These are phyloP conservation scores for Latrodectus hesperus DNA, from an alignment of 2,888 invertebrate genomes.

Conservation along the genomic window DNA sequence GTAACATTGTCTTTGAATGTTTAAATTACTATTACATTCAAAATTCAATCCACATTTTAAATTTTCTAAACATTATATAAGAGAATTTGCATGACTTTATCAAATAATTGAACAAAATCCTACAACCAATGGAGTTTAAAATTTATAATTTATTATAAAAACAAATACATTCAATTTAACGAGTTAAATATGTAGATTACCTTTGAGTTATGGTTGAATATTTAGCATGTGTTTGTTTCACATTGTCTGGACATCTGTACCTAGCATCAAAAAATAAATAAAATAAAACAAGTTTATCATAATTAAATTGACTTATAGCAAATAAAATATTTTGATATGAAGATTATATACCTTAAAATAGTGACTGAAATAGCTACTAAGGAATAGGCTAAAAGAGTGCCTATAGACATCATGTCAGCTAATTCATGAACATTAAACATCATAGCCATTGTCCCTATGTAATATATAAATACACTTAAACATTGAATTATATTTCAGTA, in stretches of 20 bases:
- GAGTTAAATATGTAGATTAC: conserved; percentile 6
- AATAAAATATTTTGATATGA: too few relatives aligned
- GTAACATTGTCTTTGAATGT: too few relatives aligned
- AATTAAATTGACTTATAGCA: not conserved
- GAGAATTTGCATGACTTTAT: too few relatives aligned
- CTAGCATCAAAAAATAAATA: conserved; percentile 6
- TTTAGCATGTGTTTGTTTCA: conserved; percentile 15
- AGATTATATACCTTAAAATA: conserved; percentile 72
- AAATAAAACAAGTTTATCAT: not conserved
- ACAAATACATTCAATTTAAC: not conserved
- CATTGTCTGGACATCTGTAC: conserved; percentile 15
- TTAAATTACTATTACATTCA: too few relatives aligned
- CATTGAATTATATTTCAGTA: not conserved
- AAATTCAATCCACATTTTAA: too few relatives aligned
- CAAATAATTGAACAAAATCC: too few relatives aligned
- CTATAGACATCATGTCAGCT: conserved; percentile 78
- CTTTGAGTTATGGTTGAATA: conserved; percentile 52
- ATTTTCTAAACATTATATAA: too few relatives aligned
- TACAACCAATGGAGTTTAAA: too few relatives aligned
- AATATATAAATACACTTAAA: not conserved
- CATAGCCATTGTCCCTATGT: conserved; percentile 74
- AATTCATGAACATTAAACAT: conserved; percentile 75
- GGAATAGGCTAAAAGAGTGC: conserved; percentile 76
- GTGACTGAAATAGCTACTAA: conserved; percentile 76
- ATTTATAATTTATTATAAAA: too few relatives aligned